A percentile compares a stretch with the other conserved stretches of the same genome.
Conservation (phyloP, 2,113 vertebrate genomes). For the Panthera uncia region DNA sequence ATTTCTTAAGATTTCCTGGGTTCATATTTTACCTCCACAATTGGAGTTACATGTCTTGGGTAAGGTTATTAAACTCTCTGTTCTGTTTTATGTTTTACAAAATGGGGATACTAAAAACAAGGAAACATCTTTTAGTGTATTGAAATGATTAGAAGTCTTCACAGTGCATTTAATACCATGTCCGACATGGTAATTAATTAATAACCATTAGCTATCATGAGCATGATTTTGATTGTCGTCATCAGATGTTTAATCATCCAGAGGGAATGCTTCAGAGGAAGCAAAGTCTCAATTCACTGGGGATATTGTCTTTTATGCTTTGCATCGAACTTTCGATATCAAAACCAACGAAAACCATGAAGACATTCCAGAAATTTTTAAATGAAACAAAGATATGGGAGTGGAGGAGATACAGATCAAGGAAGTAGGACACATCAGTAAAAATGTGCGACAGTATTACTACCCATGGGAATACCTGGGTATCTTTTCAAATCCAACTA, state of each 20-base stretch:
- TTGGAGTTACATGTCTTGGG: background rate
- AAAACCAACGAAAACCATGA: background rate
- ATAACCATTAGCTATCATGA: background rate
- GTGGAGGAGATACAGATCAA: background rate
- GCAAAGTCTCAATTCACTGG: background rate
- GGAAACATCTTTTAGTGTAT: background rate
- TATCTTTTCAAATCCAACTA: background rate
- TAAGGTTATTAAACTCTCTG: background rate
- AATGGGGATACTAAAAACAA: background rate
- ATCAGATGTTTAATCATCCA: background rate
- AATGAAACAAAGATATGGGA: background rate
- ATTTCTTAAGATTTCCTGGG: background rate
- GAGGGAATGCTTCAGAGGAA: background rate
- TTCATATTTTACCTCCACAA: background rate
- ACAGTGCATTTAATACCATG: background rate
- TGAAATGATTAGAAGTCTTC: background rate
- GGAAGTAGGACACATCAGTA: background rate
- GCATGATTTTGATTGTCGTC: background rate
- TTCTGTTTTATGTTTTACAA: background rate
- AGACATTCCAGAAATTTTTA: slow-evolving; percentile 22
- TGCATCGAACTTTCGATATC: background rate
- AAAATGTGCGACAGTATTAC: background rate
- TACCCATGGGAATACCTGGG: background rate
- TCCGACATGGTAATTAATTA: background rate
- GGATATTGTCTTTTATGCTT: background rate